Base-by-base conservation (phyloP, 2,797 vertebrate species). In the Amblyraja radiata region DNA sequence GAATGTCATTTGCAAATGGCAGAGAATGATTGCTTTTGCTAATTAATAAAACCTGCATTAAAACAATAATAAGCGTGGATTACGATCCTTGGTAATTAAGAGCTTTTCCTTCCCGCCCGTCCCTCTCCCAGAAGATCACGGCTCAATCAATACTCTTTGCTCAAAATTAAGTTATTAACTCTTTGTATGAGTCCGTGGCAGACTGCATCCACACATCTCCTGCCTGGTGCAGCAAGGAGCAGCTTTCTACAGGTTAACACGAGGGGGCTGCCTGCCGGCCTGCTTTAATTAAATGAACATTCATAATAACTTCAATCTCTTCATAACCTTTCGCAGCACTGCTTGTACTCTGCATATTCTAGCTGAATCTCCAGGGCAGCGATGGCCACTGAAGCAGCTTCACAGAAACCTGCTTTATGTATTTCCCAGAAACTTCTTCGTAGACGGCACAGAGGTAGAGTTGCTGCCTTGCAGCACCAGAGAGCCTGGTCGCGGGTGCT, bases 11-110 rank as follows among this genome's bases (percentile, higher is more conserved):
- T 58, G 39, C 68, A 76, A 92, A 92, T 58, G 23, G 68, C 90
- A 74, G 25, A 32, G 92, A 71, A 76, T 46, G 90, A 92, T 92
- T 74, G 73, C 73, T 46, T 92, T 76, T 92, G 46, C 36, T 76
- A 92, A 92, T 92, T 92, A 92, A 92, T 92, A 92, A 92, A 92
- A 58, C 6, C 73, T 92, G 36, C 23, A 92, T 92, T 92, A 28
- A 92, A 90, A 92, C 71, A n/a, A 54, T 92, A 46, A 76, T 46
- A 74, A 74, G 23, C 8, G 32, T 39, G 90, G 71, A 76, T 92
- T 54, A 76, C 1, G 36, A 76, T 28, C 71, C 36, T 54, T 76
- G 90, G 36, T 92, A 54, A 92, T 92, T 76, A 92, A 92, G 71
- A 92, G 71, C 23, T 76, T 92, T 46, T 92, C 71, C 23, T 54